Evolutionary conservation across 2,888 invertebrate species (phyloP).

Genomic region (Epinotia nisella): DNA sequence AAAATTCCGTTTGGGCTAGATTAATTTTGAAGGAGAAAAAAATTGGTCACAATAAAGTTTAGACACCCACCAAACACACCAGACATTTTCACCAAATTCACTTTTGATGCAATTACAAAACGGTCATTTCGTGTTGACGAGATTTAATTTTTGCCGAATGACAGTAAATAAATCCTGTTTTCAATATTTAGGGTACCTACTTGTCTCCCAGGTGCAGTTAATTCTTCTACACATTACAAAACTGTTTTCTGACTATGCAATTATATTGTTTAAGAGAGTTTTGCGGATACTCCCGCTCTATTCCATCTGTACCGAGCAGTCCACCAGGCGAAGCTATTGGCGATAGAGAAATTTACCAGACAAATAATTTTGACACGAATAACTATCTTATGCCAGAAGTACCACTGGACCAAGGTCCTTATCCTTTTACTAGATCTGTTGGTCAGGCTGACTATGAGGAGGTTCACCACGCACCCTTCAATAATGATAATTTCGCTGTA

Average conservation of each 20-base stretch:
- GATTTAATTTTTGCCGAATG: too few species aligned
- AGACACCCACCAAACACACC: too few species aligned
- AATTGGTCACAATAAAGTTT: too few species aligned
- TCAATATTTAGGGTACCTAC: too few species aligned
- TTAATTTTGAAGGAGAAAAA: too few species aligned
- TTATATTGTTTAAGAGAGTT: constrained; percentile 6
- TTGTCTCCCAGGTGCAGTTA: neutral
- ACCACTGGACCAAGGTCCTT: neutral
- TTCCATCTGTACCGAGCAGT: constrained; percentile 10
- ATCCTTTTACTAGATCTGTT: neutral
- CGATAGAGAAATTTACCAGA: neutral
- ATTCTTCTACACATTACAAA: neutral
- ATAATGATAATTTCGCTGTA: constrained; percentile 3
- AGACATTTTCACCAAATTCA: too few species aligned
- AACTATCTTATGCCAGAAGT: neutral
- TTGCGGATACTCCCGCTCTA: neutral
- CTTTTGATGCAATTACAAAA: too few species aligned
- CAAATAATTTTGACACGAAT: neutral
- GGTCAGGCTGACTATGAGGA: neutral
- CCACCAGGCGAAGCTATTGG: neutral
- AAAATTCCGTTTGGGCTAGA: too few species aligned
- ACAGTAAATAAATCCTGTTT: too few species aligned
- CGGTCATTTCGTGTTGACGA: too few species aligned
- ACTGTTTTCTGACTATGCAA: neutral
- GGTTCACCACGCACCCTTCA: neutral